Percentiles rank a stretch among this genome's conserved stretches.
phyloP scores from a whole-genome alignment of 2,888 invertebrate species.

The Quadroppia sp. region DNA sequence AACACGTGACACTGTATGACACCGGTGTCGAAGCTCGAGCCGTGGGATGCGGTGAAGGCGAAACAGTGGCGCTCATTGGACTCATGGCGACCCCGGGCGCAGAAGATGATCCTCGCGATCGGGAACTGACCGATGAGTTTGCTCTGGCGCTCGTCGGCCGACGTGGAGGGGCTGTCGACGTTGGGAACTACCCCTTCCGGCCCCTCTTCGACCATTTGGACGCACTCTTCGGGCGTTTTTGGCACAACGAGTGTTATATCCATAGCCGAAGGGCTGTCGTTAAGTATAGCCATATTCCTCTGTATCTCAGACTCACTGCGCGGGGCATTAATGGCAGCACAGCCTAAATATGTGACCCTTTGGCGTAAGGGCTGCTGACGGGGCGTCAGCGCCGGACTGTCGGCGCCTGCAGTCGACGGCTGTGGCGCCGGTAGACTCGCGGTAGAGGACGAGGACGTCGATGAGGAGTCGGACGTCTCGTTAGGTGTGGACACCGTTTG shows the following conservation, averaged over 20 bases:
- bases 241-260: constrained; percentile 90
- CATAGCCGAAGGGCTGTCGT: constrained; percentile 68
- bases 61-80: constrained; percentile 87
- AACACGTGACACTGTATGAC: constrained; percentile 97
- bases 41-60: constrained; percentile 95
- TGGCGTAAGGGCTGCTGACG: constrained; percentile 67
- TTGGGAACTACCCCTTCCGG: too few relatives aligned
- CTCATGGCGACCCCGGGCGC: constrained; percentile 79
- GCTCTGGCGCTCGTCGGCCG: too few relatives aligned
- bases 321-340: constrained; percentile 83
- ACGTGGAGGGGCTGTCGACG: too few relatives aligned
- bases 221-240: constrained; percentile 82
- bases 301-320: constrained; percentile 89
- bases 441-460: not conserved
- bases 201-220: constrained; percentile 55
- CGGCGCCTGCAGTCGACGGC: not conserved
- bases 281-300: constrained; percentile 84
- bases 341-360: constrained; percentile 87
- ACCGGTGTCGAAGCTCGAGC: constrained; percentile 77
- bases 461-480: not conserved
- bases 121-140: constrained; percentile 60
- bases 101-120: constrained; percentile 88
- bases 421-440: not conserved
- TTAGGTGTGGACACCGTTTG: not conserved
- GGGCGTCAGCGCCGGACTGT: not conserved